These are phyloP conservation scores for Azorinus chamasolen DNA, from an alignment of 2,888 invertebrate genomes.

Conservation along the genomic window DNA sequence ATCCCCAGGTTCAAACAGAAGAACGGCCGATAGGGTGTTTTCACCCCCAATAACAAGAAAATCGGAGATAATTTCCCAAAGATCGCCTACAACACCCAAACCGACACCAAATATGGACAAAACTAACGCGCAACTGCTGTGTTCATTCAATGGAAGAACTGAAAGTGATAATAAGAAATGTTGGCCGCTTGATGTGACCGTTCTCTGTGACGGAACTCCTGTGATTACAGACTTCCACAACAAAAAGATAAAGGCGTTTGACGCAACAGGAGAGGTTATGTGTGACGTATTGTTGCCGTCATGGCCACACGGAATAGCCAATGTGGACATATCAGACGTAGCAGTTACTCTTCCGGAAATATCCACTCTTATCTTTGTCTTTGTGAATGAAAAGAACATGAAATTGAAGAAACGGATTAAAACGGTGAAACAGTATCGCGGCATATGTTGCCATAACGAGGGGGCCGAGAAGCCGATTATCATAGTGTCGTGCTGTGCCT, in stretches of 20 bases:
- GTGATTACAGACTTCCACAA: constrained; percentile 75
- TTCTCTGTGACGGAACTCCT: constrained; percentile 72
- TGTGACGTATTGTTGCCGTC: constrained; percentile 69
- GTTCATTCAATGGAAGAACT: constrained; percentile 72
- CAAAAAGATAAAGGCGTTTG: constrained; percentile 74
- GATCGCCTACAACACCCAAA: constrained; percentile 29
- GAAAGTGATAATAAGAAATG: constrained; percentile 72
- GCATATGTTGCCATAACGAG: constrained; percentile 64
- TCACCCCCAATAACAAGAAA: constrained; percentile 56
- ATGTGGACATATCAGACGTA: constrained; percentile 64
- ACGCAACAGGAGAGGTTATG: constrained; percentile 68
- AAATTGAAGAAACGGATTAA: constrained; percentile 67
- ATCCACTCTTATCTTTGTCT: constrained; percentile 69
- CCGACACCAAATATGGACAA: constrained; percentile 56
- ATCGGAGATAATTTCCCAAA: constrained; percentile 45
- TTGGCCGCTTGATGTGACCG: constrained; percentile 73
- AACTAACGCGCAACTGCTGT: constrained; percentile 61
- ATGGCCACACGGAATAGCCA: constrained; percentile 73
- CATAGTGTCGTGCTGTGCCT: constrained; percentile 72
- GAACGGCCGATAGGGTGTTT: constrained; percentile 20
- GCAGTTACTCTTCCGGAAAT: constrained; percentile 73
- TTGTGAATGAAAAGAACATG: constrained; percentile 67
- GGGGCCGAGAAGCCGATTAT: constrained; percentile 60
- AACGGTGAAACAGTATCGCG: constrained; percentile 72
- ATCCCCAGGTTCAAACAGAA: constrained; percentile 26